Percentiles rank a stretch among this genome's conserved stretches.
Evolutionary conservation across 2,113 vertebrate genomes (phyloP).

Genomic region (Natator depressus): DNA sequence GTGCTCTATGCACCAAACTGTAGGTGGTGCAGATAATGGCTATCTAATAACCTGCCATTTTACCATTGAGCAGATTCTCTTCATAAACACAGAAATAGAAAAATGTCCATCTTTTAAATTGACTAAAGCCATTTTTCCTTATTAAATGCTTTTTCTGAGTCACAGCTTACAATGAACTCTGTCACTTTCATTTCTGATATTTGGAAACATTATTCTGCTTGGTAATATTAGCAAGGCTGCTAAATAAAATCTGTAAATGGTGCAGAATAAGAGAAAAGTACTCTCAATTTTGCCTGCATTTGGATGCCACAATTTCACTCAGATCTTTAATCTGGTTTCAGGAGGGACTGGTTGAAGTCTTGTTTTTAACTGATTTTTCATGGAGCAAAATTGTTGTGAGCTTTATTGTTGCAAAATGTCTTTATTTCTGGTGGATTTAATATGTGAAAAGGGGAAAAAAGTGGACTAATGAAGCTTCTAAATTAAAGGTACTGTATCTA

Average conservation of each 20-base stretch:
- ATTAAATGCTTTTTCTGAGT: conserved; percentile 10
- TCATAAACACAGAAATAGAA: conserved; percentile 46
- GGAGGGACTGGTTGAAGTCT: neutral
- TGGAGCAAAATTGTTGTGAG: neutral
- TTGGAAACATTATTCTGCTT: neutral
- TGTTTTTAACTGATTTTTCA: neutral
- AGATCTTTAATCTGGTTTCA: neutral
- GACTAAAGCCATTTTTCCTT: neutral
- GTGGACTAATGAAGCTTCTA: neutral
- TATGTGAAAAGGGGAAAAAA: conserved; percentile 8
- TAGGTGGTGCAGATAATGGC: conserved; percentile 48
- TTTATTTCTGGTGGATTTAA: conserved; percentile 39
- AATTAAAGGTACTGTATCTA: neutral
- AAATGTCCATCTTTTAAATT: neutral
- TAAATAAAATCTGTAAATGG: neutral
- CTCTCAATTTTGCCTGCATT: neutral
- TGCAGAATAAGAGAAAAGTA: neutral
- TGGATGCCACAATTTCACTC: neutral
- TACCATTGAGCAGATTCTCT: conserved; percentile 7
- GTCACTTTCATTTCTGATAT: neutral
- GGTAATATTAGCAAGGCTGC: neutral
- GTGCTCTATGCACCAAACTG: conserved; percentile 9
- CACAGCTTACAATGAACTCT: neutral
- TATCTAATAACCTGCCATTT: conserved; percentile 13
- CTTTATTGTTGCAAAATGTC: conserved; percentile 36